A percentile compares a stretch with the other conserved stretches of the same genome.
These are phyloP conservation scores for Diaphora mendica DNA, from an alignment of 2,888 invertebrate species.

Conservation along the genomic window DNA sequence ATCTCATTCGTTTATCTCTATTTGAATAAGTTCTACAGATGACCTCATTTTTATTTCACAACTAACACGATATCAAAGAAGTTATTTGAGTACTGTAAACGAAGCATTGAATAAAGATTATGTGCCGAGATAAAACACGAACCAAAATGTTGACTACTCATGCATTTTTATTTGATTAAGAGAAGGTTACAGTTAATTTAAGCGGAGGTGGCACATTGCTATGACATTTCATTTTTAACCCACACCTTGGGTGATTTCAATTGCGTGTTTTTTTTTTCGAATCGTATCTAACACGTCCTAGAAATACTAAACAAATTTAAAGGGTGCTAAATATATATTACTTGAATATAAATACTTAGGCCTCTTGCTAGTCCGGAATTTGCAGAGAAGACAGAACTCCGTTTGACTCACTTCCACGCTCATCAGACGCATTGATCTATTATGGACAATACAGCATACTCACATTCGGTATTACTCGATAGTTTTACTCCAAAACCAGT, in stretches of 20 bases:
- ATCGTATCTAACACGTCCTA: too few species aligned
- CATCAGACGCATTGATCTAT: too few species aligned
- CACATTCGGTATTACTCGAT: too few species aligned
- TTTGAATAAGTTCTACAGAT: slow-evolving; percentile 34
- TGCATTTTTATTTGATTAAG: slow-evolving; percentile 1
- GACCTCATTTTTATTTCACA: slow-evolving; percentile 51
- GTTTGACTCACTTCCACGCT: background rate
- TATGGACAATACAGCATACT: too few species aligned
- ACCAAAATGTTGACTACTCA: background rate
- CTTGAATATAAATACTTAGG: background rate
- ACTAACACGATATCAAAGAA: slow-evolving; percentile 31
- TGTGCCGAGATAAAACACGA: slow-evolving; percentile 17
- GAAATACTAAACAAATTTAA: too few species aligned
- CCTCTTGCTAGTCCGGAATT: background rate
- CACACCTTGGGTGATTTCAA: background rate
- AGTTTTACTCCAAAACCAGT: too few species aligned
- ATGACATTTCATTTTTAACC: background rate
- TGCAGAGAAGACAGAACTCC: background rate
- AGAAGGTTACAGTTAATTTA: background rate
- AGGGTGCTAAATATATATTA: too few species aligned
- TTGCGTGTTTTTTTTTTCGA: too few species aligned
- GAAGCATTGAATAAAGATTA: slow-evolving; percentile 22
- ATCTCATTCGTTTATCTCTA: slow-evolving; percentile 52
- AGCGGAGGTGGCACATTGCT: background rate
- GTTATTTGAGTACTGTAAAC: slow-evolving; percentile 25